These are phyloP conservation scores for Malurus leucopterus DNA, from an alignment of 2,797 vertebrate genomes.

Conservation along the genomic window DNA sequence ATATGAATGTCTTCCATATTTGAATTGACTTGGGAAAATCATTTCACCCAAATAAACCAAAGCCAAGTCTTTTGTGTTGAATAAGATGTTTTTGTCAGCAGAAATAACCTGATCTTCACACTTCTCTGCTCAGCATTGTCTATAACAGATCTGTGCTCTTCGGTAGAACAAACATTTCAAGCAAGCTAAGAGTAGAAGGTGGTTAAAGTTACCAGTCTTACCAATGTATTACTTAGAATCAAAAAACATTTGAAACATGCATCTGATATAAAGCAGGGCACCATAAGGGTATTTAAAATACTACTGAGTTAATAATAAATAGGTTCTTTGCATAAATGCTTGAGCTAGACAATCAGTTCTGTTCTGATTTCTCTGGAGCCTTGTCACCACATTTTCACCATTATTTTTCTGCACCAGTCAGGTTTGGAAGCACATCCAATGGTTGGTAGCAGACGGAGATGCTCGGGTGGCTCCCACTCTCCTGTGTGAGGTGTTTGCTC, in stretches of 20 bases:
- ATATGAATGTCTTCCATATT: not conserved
- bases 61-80: not conserved
- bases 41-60: not conserved
- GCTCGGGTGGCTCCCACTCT: not conserved
- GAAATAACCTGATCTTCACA: not conserved
- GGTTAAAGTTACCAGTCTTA: not conserved
- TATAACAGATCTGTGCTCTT: not conserved
- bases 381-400: accelerated
- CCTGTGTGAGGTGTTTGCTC: not conserved
- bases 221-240: not conserved
- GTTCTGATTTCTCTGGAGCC: not conserved
- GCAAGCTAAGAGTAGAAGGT: not conserved
- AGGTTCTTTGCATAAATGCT: not conserved
- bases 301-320: not conserved
- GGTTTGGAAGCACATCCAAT: not conserved
- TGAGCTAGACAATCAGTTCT: not conserved
- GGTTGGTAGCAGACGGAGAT: not conserved
- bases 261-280: not conserved
- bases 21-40: not conserved
- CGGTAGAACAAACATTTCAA: not conserved
- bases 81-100: not conserved
- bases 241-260: not conserved
- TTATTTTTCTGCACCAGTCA: not conserved
- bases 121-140: not conserved
- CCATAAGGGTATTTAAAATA: not conserved